A percentile compares a stretch with the other conserved stretches of the same genome.
phyloP scores from a whole-genome alignment of 64 coral and sea anemone genomes.

The Actinia tenebrosa region DNA sequence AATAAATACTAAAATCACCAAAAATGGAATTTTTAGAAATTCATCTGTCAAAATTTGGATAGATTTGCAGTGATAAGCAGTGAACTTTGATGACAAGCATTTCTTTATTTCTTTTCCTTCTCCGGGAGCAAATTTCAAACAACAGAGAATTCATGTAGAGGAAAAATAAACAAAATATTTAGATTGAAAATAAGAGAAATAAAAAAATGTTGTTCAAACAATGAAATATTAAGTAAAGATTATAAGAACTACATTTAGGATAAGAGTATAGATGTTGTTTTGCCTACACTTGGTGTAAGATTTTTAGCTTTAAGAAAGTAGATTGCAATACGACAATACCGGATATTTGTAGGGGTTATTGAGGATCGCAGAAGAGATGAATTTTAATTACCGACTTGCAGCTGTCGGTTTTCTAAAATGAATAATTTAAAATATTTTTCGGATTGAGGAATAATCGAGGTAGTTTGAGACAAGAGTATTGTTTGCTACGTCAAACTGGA shows the following conservation, averaged over 20 bases:
- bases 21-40: neutral
- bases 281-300: neutral
- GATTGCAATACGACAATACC: constrained; percentile 1
- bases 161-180: neutral
- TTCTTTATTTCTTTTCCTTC: neutral
- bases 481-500: constrained; percentile 4
- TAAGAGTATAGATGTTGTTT: neutral
- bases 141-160: neutral
- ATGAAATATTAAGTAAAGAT: neutral
- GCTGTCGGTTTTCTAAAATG: constrained; percentile 6
- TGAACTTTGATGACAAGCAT: neutral
- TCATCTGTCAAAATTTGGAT: neutral
- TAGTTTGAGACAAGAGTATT: neutral
- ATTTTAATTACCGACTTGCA: neutral
- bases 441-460: neutral
- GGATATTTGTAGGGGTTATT: constrained; percentile 10
- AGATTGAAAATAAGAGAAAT: neutral
- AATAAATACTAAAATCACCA: neutral
- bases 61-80: neutral
- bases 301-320: neutral
- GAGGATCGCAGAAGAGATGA: neutral
- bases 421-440: constrained; percentile 6
- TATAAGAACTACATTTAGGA: neutral
- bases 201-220: neutral
- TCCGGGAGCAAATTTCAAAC: neutral